phyloP scores from a whole-genome alignment of 2,113 vertebrate species.

The Microcebus griseorufus region DNA sequence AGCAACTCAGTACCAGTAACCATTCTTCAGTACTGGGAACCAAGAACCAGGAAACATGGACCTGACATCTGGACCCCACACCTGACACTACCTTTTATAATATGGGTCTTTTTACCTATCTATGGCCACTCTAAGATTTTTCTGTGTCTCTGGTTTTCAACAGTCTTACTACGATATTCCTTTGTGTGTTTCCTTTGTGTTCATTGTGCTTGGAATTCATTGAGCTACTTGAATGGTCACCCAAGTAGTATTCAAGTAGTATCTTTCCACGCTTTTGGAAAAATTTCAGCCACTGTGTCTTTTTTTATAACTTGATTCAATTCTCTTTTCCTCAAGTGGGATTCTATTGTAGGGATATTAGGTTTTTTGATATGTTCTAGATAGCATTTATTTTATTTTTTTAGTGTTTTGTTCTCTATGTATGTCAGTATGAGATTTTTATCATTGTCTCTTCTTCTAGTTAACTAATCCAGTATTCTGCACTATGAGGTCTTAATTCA shows the following conservation, averaged over 20 bases:
- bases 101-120: background rate
- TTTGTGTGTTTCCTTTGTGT: background rate
- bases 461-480: background rate
- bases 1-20: no score
- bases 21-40: no score
- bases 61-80: no score
- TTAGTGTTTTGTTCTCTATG: background rate
- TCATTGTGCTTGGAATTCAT: background rate
- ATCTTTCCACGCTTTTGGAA: background rate
- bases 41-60: no score
- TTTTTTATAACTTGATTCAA: background rate
- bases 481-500: background rate
- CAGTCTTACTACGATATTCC: background rate
- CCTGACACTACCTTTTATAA: background rate
- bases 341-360: background rate
- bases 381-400: background rate
- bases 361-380: background rate
- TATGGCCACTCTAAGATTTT: background rate
- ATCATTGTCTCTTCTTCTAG: background rate
- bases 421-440: background rate
- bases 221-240: background rate
- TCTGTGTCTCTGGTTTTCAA: background rate
- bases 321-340: background rate
- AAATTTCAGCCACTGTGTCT: background rate
- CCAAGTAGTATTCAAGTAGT: background rate